phyloP scores from a whole-genome alignment of 1,140 invertebrate genomes.

The Drosophila kepulauana region DNA sequence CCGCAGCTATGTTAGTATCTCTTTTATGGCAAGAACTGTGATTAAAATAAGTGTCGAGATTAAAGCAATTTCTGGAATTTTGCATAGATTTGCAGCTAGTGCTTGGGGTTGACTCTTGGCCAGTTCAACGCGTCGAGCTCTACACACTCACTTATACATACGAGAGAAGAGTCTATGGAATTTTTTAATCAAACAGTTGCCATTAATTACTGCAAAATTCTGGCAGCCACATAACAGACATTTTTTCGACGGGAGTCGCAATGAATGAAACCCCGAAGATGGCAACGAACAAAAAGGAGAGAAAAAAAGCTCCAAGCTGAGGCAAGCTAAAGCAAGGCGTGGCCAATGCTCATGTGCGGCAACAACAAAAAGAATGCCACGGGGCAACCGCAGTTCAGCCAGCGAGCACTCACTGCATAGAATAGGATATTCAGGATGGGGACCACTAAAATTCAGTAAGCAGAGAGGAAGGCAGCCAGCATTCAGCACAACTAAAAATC shows the following conservation, averaged over 20 bases:
- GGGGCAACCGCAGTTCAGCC: conserved; percentile 58
- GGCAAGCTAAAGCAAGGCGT: conserved; percentile 27
- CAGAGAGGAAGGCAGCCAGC: conserved; percentile 30
- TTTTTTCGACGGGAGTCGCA: conserved; percentile 71
- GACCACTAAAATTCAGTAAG: conserved; percentile 16
- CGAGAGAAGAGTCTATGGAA: conserved; percentile 57
- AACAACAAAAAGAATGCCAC: conserved; percentile 51
- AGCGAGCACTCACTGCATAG: conserved; percentile 2
- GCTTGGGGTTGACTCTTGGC: background rate
- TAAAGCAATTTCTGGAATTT: conserved; percentile 54
- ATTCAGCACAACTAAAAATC: conserved; percentile 80
- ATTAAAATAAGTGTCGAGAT: conserved; percentile 25
- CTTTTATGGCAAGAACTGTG: background rate
- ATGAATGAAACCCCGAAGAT: conserved; percentile 73
- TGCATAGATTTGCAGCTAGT: conserved; percentile 62
- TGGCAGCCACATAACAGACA: conserved; percentile 81
- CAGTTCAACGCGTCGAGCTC: background rate
- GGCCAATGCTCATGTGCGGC: conserved; percentile 26
- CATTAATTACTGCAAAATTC: conserved; percentile 83
- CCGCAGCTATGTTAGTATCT: background rate
- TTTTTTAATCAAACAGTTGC: conserved; percentile 84
- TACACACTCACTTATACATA: conserved; percentile 30
- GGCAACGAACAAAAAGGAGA: conserved; percentile 52
- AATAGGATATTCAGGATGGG: background rate
- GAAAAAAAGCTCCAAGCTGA: conserved; percentile 38